These are phyloP conservation scores for Oreochromis tanganicae DNA, from an alignment of 2,113 vertebrate genomes.

Conservation along the genomic window DNA sequence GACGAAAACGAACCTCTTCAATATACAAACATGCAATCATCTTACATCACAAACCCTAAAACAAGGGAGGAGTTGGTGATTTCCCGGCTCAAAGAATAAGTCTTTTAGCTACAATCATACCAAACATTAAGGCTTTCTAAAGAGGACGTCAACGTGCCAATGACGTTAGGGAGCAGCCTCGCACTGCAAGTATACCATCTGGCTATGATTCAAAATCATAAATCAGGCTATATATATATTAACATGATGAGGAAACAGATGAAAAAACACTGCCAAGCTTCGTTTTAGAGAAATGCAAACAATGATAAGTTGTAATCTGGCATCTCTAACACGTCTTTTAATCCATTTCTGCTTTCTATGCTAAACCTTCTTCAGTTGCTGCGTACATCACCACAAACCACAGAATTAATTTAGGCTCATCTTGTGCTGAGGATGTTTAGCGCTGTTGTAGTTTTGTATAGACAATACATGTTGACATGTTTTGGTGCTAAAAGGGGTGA, in stretches of 20 bases:
- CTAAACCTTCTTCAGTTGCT: background rate
- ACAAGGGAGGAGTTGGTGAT: background rate
- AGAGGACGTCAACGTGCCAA: background rate
- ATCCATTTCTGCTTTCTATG: background rate
- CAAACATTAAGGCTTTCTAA: background rate
- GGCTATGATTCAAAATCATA: background rate
- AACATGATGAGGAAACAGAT: background rate
- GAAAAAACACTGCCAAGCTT: background rate
- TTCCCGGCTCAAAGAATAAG: background rate
- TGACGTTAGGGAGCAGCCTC: background rate
- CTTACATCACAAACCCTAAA: background rate
- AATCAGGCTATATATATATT: background rate
- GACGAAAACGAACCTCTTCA: too few species aligned
- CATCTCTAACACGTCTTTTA: background rate
- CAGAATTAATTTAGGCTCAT: accelerated
- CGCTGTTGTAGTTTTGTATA: background rate
- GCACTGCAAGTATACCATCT: background rate
- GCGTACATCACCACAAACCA: background rate
- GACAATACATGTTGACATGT: background rate
- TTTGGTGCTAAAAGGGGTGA: background rate
- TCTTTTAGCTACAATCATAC: background rate
- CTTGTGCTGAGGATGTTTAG: background rate
- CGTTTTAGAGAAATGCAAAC: background rate
- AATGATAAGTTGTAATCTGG: background rate
- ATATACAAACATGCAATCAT: too few species aligned